Conservation (phyloP, 2,888 invertebrate genomes). For the Octodonta nipae region DNA sequence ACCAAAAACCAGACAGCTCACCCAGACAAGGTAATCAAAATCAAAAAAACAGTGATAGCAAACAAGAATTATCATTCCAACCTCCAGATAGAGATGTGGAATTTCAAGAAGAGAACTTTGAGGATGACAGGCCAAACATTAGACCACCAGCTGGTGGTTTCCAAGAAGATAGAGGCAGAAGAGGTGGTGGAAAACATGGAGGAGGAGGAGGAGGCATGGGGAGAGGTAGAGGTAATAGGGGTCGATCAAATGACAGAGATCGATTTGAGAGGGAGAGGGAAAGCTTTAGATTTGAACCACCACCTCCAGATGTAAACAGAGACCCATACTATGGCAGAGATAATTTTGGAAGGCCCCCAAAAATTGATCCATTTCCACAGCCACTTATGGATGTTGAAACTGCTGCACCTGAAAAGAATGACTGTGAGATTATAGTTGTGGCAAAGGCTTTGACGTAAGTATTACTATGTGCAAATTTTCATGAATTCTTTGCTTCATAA, state of each 20-base stretch:
- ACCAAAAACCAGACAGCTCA: conserved; percentile 5
- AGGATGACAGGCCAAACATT: conserved; percentile 16
- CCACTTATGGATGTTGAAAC: conserved; percentile 21
- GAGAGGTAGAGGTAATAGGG: conserved; percentile 8
- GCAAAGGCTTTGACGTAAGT: conserved; percentile 69
- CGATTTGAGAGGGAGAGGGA: conserved; percentile 6
- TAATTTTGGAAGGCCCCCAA: conserved; percentile 17
- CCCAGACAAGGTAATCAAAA: conserved; percentile 2
- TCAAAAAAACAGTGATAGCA: too few relatives aligned
- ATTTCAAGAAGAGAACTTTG: conserved; percentile 10
- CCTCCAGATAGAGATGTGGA: conserved; percentile 10
- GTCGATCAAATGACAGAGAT: conserved; percentile 11
- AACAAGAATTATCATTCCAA: too few relatives aligned
- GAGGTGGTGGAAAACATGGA: conserved; percentile 9
- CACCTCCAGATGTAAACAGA: conserved; percentile 10
- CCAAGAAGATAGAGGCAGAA: conserved; percentile 12
- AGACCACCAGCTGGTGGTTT: conserved; percentile 17
- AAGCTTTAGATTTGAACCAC: conserved; percentile 16
- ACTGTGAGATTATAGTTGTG: conserved; percentile 83
- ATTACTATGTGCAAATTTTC: too few relatives aligned
- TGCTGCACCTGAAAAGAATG: conserved; percentile 51
- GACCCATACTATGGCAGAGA: conserved; percentile 13
- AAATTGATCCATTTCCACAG: conserved; percentile 25
- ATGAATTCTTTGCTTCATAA: too few relatives aligned
- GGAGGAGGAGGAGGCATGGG: conserved; percentile 5